Percentiles rank a stretch among this genome's conserved stretches.
These are phyloP conservation scores for Gorsachius magnificus DNA, from an alignment of 2,797 vertebrate genomes.

Conservation along the genomic window DNA sequence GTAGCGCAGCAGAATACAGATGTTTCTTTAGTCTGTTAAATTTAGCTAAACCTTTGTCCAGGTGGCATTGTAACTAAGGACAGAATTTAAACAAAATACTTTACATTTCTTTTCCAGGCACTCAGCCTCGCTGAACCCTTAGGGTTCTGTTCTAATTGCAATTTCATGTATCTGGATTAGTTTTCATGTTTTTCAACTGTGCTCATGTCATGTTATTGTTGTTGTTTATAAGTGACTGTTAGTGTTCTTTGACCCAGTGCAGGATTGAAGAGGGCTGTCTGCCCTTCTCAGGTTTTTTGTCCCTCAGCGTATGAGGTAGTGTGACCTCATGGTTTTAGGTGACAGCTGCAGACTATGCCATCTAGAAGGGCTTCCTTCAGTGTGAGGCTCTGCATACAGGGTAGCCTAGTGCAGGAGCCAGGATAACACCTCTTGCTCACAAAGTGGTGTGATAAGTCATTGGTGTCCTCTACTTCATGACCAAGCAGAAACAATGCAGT, in stretches of 20 bases:
- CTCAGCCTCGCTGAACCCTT: background rate
- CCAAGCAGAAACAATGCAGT: background rate
- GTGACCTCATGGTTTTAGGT: background rate
- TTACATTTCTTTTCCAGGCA: background rate
- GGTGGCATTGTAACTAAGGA: slow-evolving; percentile 17
- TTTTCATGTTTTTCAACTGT: background rate
- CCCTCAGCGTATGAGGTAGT: background rate
- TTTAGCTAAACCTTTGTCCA: slow-evolving; percentile 4
- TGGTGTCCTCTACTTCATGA: background rate
- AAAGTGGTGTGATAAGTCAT: background rate
- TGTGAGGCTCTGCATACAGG: background rate
- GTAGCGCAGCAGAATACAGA: background rate
- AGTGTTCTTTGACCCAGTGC: background rate
- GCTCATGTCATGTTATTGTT: background rate
- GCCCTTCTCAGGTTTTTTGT: background rate
- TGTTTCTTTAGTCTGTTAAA: background rate
- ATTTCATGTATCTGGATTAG: background rate
- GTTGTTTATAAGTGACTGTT: background rate
- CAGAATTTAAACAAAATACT: slow-evolving; percentile 1
- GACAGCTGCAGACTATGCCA: background rate
- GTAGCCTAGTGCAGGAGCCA: background rate
- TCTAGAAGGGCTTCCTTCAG: background rate
- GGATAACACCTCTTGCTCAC: background rate
- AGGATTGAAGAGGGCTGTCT: background rate
- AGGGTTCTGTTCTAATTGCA: background rate